Percentiles rank a stretch among this genome's conserved stretches.
phyloP scores from a whole-genome alignment of 2,888 invertebrate species.

The Papilio elwesi region DNA sequence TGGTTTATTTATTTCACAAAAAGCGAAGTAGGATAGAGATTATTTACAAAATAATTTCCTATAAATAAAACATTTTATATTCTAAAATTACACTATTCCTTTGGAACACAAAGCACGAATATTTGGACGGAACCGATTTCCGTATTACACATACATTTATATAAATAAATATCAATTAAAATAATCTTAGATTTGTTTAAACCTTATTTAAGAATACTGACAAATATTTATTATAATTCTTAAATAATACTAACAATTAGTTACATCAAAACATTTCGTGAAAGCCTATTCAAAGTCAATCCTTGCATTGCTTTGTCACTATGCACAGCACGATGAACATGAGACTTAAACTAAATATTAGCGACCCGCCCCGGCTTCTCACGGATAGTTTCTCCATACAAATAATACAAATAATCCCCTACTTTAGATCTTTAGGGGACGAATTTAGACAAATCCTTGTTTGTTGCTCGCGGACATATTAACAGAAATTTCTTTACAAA shows the following conservation, averaged over 20 bases:
- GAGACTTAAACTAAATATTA: too few species aligned
- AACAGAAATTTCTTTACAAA: too few species aligned
- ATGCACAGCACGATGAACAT: too few species aligned
- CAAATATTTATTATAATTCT: slow-evolving; percentile 37
- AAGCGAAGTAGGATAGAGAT: slow-evolving; percentile 29
- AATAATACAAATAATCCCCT: too few species aligned
- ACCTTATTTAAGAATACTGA: slow-evolving; percentile 51
- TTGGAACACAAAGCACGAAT: slow-evolving; percentile 74
- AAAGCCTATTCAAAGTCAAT: background rate
- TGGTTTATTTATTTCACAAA: slow-evolving; percentile 16
- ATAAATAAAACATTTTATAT: slow-evolving; percentile 28
- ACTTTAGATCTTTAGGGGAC: too few species aligned
- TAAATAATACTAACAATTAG: slow-evolving; percentile 30
- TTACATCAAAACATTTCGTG: background rate
- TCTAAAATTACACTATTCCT: slow-evolving; percentile 65
- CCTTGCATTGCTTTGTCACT: too few species aligned
- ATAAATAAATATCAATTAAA: slow-evolving; percentile 43
- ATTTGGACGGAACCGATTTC: slow-evolving; percentile 75
- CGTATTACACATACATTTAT: slow-evolving; percentile 33
- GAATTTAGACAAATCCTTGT: too few species aligned
- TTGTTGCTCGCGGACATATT: too few species aligned
- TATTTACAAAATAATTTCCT: slow-evolving; percentile 34
- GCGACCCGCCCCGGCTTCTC: too few species aligned
- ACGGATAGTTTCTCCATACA: too few species aligned
- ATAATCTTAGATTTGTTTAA: slow-evolving; percentile 32